phyloP scores from a whole-genome alignment of 1,140 invertebrate species.

The Nylanderia fulva region DNA sequence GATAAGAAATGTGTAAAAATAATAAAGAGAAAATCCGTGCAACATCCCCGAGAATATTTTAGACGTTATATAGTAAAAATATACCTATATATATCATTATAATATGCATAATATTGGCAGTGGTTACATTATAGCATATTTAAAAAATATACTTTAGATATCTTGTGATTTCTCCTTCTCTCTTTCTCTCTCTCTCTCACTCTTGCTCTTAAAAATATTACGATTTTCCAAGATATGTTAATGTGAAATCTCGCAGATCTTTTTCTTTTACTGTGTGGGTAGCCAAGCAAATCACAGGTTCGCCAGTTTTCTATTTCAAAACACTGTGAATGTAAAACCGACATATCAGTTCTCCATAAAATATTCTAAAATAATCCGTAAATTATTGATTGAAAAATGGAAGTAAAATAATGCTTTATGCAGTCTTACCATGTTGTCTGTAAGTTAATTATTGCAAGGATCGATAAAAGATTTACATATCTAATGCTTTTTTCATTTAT shows the following conservation, averaged over 20 bases:
- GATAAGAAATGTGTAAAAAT: slow-evolving; percentile 31
- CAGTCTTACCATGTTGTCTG: not conserved
- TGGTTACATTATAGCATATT: slow-evolving; percentile 37
- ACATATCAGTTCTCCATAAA: slow-evolving; percentile 15
- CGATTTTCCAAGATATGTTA: slow-evolving; percentile 38
- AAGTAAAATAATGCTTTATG: slow-evolving; percentile 3
- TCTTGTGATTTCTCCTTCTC: not conserved
- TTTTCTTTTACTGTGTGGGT: slow-evolving; percentile 17
- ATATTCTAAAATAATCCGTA: slow-evolving; percentile 24
- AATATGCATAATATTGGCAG: slow-evolving; percentile 1
- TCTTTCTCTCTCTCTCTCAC: not conserved
- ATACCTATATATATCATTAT: not conserved
- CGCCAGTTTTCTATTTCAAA: not conserved
- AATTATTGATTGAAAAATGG: slow-evolving; percentile 38
- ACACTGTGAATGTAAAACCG: no score
- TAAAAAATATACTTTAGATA: slow-evolving; percentile 37
- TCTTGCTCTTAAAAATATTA: slow-evolving; percentile 26
- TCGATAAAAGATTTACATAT: slow-evolving; percentile 17
- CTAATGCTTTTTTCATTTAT: slow-evolving; percentile 20
- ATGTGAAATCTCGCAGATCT: slow-evolving; percentile 20
- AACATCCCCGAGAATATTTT: slow-evolving; percentile 8
- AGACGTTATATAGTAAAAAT: slow-evolving; percentile 44
- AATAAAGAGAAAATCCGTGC: not conserved
- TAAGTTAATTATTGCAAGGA: slow-evolving; percentile 23
- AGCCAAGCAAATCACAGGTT: not conserved